phyloP scores from a whole-genome alignment of 2,888 invertebrate genomes.

The Callyntrura sp. region DNA sequence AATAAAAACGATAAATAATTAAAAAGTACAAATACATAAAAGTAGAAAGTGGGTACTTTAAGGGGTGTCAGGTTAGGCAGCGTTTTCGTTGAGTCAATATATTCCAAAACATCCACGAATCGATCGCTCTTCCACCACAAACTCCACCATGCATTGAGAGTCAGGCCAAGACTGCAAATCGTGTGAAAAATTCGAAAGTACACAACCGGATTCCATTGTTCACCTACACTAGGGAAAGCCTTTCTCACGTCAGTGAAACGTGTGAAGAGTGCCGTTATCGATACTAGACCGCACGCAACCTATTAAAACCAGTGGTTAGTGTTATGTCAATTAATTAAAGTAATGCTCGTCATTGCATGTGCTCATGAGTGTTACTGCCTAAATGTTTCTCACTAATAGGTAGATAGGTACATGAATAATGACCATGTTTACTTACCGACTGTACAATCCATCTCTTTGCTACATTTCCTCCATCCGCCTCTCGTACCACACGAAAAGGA shows the following conservation, averaged over 20 bases:
- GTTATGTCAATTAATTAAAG: background rate
- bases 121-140: constrained; percentile 58
- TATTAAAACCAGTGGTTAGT: too few relatives aligned
- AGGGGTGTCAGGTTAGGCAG: constrained; percentile 29
- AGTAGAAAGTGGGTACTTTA: background rate
- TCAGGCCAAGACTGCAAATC: constrained; percentile 61
- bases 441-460: constrained; percentile 59
- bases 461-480: constrained; percentile 44
- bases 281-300: constrained; percentile 39
- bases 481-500: constrained; percentile 56
- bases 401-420: too few relatives aligned
- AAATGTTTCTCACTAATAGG: background rate
- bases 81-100: constrained; percentile 52
- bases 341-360: background rate
- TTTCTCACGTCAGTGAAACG: constrained; percentile 62
- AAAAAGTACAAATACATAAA: too few relatives aligned
- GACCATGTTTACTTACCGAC: too few relatives aligned
- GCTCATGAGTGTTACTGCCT: background rate
- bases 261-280: constrained; percentile 43
- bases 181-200: constrained; percentile 64
- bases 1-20: too few relatives aligned
- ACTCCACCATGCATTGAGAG: constrained; percentile 64
- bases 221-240: constrained; percentile 43
- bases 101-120: constrained; percentile 61
- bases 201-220: constrained; percentile 68